phyloP scores from a whole-genome alignment of 2,888 invertebrate genomes.

The Netelia fuscicornis region DNA sequence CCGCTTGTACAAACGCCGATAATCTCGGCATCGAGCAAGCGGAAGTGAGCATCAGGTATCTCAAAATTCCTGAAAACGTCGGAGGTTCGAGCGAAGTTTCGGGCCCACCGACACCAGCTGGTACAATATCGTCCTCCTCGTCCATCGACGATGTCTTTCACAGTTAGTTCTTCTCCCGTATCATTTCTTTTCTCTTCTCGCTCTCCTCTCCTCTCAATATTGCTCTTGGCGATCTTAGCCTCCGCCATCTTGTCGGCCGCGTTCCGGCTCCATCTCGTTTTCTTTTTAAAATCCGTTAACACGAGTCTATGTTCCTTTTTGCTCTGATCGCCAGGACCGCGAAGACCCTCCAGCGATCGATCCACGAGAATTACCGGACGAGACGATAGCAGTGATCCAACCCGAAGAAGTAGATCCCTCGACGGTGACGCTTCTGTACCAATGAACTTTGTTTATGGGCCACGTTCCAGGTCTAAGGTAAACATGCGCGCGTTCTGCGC shows the following conservation, averaged over 20 bases:
- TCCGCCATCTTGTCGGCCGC: neutral
- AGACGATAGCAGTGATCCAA: conserved; percentile 72
- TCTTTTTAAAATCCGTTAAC: neutral
- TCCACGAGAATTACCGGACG: conserved; percentile 62
- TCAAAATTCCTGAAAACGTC: conserved; percentile 70
- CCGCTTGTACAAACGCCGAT: conserved; percentile 78
- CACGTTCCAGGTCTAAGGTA: conserved; percentile 67
- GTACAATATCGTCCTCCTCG: conserved; percentile 90
- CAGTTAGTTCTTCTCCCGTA: conserved; percentile 57
- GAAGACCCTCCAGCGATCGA: conserved; percentile 63
- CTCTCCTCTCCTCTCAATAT: neutral
- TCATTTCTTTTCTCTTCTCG: neutral
- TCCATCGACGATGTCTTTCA: conserved; percentile 89
- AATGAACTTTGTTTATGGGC: conserved; percentile 66
- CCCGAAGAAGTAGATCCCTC: conserved; percentile 78
- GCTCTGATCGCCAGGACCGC: conserved; percentile 58
- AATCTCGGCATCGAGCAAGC: conserved; percentile 14
- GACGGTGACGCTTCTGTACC: conserved; percentile 74
- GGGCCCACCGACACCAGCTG: conserved; percentile 87
- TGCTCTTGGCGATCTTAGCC: too few relatives aligned
- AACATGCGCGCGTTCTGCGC: conserved; percentile 31
- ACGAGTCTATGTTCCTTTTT: conserved; percentile 7
- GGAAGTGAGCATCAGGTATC: conserved; percentile 61
- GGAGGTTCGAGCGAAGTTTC: conserved; percentile 85
- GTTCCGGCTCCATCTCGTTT: neutral